Evolutionary conservation across 2,888 invertebrate species (phyloP).

Genomic region (Bhutanitis thaidina): DNA sequence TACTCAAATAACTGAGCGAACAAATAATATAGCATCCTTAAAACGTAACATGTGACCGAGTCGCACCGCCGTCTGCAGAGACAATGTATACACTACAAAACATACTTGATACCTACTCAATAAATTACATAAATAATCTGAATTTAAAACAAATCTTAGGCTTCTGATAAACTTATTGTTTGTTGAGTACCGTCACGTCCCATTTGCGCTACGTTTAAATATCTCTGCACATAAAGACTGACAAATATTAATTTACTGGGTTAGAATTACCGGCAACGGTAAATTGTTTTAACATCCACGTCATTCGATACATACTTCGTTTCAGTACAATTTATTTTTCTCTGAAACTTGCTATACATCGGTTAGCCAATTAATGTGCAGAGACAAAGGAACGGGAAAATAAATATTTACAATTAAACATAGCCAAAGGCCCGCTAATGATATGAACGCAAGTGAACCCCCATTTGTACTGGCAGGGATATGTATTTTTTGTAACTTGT

Average conservation of each 20-base stretch:
- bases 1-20: slow-evolving; percentile 39
- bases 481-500: slow-evolving; percentile 39
- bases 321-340: not conserved
- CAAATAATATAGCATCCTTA: slow-evolving; percentile 39
- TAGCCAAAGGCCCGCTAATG: slow-evolving; percentile 56
- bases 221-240: slow-evolving; percentile 18
- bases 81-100: slow-evolving; percentile 45
- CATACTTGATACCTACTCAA: slow-evolving; percentile 69
- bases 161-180: slow-evolving; percentile 62
- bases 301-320: no score
- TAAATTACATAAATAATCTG: slow-evolving; percentile 79
- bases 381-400: slow-evolving; percentile 30
- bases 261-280: not conserved
- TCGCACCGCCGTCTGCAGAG: slow-evolving; percentile 42
- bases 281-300: not conserved
- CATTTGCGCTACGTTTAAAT: slow-evolving; percentile 29
- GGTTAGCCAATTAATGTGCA: slow-evolving; percentile 22
- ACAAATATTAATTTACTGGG: slow-evolving; percentile 7
- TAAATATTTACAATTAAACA: slow-evolving; percentile 57
- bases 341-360: not conserved
- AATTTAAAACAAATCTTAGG: slow-evolving; percentile 77
- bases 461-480: slow-evolving; percentile 68
- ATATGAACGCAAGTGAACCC: slow-evolving; percentile 49
- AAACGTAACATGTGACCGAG: slow-evolving; percentile 41
- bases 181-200: slow-evolving; percentile 40